These are phyloP conservation scores for Tortricodes alternella DNA, from an alignment of 2,888 invertebrate genomes.

Conservation along the genomic window DNA sequence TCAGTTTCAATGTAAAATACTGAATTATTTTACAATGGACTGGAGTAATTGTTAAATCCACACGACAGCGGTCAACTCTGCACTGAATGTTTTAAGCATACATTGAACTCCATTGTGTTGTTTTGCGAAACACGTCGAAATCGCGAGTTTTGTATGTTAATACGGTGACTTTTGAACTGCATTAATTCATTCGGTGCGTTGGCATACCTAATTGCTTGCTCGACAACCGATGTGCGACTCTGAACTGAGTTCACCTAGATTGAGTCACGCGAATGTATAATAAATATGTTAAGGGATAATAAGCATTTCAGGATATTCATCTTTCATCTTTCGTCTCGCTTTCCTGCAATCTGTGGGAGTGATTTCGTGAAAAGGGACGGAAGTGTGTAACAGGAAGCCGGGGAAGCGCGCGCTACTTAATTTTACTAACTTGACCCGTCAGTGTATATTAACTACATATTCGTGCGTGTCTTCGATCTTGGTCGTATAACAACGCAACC, in stretches of 20 bases:
- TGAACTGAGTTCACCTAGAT: background rate
- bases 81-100: conserved; percentile 46
- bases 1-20: background rate
- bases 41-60: background rate
- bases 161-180: conserved; percentile 47
- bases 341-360: no score
- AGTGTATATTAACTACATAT: no score
- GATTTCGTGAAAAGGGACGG: no score
- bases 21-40: background rate
- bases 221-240: conserved; percentile 7
- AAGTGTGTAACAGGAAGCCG: no score
- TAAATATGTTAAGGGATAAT: no score
- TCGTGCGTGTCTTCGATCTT: no score
- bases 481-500: no score
- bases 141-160: conserved; percentile 57
- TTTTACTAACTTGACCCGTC: no score
- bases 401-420: no score
- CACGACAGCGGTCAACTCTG: background rate
- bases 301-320: no score
- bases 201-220: conserved; percentile 4
- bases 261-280: background rate
- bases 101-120: conserved; percentile 70
- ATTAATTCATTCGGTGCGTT: conserved; percentile 26
- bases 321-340: no score
- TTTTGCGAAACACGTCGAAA: conserved; percentile 70